Evolutionary conservation across 1,140 invertebrate genomes (phyloP).

Genomic region (Cydia pomonella): DNA sequence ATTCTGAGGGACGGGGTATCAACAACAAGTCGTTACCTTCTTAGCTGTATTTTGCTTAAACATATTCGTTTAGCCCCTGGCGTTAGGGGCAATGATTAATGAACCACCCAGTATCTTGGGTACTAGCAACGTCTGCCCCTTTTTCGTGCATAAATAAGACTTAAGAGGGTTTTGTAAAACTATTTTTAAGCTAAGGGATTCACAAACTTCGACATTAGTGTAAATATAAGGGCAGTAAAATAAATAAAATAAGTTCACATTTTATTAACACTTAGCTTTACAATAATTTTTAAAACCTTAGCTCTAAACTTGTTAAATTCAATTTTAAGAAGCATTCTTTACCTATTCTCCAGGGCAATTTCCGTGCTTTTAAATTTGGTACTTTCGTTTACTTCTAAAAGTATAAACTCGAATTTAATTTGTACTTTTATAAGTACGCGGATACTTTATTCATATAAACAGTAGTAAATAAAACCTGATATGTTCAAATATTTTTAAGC

Average conservation of each 20-base stretch:
- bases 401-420: too few species aligned
- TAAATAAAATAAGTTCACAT: too few species aligned
- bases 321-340: too few species aligned
- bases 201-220: neutral
- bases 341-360: too few species aligned
- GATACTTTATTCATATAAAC: too few species aligned
- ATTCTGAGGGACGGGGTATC: slow-evolving; percentile 37
- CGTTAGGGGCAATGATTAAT: slow-evolving; percentile 73
- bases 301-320: too few species aligned
- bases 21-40: slow-evolving; percentile 62
- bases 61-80: slow-evolving; percentile 66
- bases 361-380: too few species aligned
- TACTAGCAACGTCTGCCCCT: slow-evolving; percentile 53
- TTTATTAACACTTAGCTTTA: neutral
- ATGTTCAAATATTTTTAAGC: too few species aligned
- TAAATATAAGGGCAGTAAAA: neutral
- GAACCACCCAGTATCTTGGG: slow-evolving; percentile 54
- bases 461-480: too few species aligned
- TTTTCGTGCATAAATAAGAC: slow-evolving; percentile 61
- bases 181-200: slow-evolving; percentile 32
- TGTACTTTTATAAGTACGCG: too few species aligned
- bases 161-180: slow-evolving; percentile 28
- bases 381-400: too few species aligned
- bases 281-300: neutral
- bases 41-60: slow-evolving; percentile 65